Conservation (phyloP, 1,140 invertebrate genomes). For the Eufriesea mexicana region DNA sequence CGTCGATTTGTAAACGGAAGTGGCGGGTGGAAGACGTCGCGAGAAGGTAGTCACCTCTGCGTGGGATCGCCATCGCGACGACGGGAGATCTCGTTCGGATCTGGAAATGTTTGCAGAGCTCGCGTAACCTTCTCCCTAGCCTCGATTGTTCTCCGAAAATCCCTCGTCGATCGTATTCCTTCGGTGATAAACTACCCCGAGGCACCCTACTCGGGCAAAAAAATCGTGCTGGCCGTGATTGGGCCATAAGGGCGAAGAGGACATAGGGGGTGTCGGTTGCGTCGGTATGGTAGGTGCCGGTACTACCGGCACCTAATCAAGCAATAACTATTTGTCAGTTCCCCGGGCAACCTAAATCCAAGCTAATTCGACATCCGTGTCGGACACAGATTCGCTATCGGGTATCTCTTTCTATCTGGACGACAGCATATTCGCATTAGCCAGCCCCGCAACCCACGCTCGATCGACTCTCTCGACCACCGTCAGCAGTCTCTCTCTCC, state of each 20-base stretch:
- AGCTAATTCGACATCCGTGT: constrained; percentile 84
- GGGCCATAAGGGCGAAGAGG: no score
- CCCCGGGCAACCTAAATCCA: constrained; percentile 82
- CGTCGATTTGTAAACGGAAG: constrained; percentile 20
- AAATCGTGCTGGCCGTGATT: constrained; percentile 15
- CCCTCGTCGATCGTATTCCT: constrained; percentile 21
- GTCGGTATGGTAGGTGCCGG: constrained; percentile 70
- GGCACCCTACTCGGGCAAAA: constrained; percentile 16
- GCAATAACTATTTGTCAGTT: constrained; percentile 84
- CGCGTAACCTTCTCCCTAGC: background rate
- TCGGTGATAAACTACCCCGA: constrained; percentile 40
- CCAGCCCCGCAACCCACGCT: constrained; percentile 81
- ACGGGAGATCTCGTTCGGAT: background rate
- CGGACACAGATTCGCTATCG: constrained; percentile 83
- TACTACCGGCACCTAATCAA: constrained; percentile 81
- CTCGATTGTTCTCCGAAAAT: background rate
- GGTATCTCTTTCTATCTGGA: constrained; percentile 83
- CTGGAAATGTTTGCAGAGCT: constrained; percentile 3
- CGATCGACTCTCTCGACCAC: constrained; percentile 80
- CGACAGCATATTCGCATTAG: constrained; percentile 83
- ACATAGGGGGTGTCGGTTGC: constrained; percentile 40
- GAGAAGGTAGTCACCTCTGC: background rate
- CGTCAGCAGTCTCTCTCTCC: constrained; percentile 69
- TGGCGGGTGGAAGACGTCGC: background rate
- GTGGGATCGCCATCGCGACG: background rate